Evolutionary conservation across 2,113 vertebrate species (phyloP).

Genomic region (Agelaius phoeniceus): DNA sequence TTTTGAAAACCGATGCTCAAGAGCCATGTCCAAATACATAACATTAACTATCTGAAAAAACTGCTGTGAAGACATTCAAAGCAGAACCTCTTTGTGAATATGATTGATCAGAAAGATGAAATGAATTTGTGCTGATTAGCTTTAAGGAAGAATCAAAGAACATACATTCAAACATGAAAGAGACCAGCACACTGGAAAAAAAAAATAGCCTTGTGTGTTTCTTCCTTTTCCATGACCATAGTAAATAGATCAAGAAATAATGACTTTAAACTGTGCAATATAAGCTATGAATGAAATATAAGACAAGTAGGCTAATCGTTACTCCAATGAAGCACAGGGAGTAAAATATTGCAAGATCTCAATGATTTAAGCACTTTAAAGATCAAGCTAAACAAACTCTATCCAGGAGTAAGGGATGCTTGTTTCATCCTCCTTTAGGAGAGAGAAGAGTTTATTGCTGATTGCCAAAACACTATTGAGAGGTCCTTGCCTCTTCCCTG

Average conservation of each 20-base stretch:
- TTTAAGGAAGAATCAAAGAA: not conserved
- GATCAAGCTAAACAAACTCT: not conserved
- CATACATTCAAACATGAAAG: not conserved
- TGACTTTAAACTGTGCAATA: not conserved
- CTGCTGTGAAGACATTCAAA: not conserved
- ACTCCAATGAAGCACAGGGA: not conserved
- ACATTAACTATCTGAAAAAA: not conserved
- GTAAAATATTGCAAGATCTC: not conserved
- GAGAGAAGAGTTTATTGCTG: not conserved
- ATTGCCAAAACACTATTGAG: not conserved
- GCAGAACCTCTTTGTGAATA: not conserved
- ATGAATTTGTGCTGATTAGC: not conserved
- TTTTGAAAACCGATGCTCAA: not conserved
- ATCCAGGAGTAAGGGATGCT: not conserved
- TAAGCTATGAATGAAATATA: not conserved
- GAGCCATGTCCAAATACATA: rapidly evolving
- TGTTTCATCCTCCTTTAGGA: not conserved
- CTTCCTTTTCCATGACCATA: not conserved
- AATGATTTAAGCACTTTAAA: not conserved
- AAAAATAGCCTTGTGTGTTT: not conserved
- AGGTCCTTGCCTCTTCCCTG: not conserved
- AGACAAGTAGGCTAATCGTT: not conserved
- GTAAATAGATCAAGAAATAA: not conserved
- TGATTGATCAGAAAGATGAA: not conserved
- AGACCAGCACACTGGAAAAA: not conserved